phyloP scores from a whole-genome alignment of 2,888 invertebrate species.

The Uropetala carovei region DNA sequence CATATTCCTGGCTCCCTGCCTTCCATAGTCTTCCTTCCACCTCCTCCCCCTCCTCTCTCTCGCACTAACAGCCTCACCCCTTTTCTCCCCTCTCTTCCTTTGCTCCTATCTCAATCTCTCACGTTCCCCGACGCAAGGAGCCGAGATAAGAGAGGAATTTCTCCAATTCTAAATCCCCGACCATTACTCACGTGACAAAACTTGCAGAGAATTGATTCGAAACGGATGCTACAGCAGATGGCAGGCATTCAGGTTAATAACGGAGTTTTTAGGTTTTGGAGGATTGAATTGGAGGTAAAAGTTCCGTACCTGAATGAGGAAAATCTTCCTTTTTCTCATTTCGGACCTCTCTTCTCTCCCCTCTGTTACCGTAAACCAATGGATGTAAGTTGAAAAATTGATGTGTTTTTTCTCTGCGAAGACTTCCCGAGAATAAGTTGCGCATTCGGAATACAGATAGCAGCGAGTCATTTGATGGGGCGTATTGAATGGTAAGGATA shows the following conservation, averaged over 20 bases:
- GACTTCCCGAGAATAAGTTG: neutral
- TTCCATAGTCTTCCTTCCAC: too few relatives aligned
- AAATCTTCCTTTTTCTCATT: neutral
- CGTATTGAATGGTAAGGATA: neutral
- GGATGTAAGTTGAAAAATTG: neutral
- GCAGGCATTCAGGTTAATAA: conserved; percentile 6
- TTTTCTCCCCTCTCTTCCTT: neutral
- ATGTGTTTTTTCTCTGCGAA: neutral
- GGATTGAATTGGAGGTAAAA: neutral
- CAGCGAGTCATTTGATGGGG: neutral
- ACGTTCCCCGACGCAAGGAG: neutral
- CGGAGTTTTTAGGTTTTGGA: neutral
- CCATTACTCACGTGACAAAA: conserved; percentile 20
- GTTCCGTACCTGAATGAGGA: neutral
- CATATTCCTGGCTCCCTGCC: too few relatives aligned
- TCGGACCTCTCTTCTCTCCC: neutral
- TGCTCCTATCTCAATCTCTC: neutral
- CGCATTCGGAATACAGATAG: neutral
- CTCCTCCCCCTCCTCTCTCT: too few relatives aligned
- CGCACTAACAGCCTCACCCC: too few relatives aligned
- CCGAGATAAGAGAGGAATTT: neutral
- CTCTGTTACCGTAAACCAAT: neutral
- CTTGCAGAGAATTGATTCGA: neutral
- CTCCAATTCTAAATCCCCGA: conserved; percentile 4
- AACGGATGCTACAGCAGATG: conserved; percentile 5